A percentile compares a stretch with the other conserved stretches of the same genome.
Conservation (phyloP, 2,797 vertebrate species). For the Pteronotus mesoamericanus region DNA sequence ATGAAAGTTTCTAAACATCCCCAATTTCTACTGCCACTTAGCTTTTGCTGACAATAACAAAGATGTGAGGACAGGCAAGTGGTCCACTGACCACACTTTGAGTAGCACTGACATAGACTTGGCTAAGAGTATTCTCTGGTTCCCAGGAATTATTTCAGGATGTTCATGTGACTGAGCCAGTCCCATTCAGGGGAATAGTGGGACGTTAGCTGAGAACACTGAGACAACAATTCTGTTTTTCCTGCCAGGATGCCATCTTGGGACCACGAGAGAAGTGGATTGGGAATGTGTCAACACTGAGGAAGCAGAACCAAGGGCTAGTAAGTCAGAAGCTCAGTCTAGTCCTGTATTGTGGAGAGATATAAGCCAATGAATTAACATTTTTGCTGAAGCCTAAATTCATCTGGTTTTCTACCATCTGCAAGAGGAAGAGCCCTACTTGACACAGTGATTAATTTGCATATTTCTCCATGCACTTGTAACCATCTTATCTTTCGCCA, state of each 20-base stretch:
- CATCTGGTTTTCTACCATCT: too few species aligned
- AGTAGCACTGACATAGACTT: neutral
- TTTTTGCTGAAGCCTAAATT: too few species aligned
- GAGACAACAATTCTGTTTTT: neutral
- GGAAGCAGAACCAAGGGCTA: neutral
- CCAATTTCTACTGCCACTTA: neutral
- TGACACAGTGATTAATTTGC: too few species aligned
- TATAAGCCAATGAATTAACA: too few species aligned
- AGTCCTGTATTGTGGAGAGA: too few species aligned
- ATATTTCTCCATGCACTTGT: neutral
- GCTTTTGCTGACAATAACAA: neutral
- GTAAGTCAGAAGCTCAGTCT: neutral
- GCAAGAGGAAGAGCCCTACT: too few species aligned
- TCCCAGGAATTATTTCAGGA: neutral
- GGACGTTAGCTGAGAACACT: neutral
- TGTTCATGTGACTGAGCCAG: neutral
- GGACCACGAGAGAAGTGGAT: neutral
- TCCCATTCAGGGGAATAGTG: neutral
- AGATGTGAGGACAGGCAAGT: neutral
- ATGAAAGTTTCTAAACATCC: neutral
- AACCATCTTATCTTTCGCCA: neutral
- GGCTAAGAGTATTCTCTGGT: neutral
- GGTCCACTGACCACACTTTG: too few species aligned
- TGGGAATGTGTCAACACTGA: neutral
- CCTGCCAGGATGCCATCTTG: neutral